Conservation (phyloP, 2,888 invertebrate genomes). For the Caenorhabditis sp. region DNA sequence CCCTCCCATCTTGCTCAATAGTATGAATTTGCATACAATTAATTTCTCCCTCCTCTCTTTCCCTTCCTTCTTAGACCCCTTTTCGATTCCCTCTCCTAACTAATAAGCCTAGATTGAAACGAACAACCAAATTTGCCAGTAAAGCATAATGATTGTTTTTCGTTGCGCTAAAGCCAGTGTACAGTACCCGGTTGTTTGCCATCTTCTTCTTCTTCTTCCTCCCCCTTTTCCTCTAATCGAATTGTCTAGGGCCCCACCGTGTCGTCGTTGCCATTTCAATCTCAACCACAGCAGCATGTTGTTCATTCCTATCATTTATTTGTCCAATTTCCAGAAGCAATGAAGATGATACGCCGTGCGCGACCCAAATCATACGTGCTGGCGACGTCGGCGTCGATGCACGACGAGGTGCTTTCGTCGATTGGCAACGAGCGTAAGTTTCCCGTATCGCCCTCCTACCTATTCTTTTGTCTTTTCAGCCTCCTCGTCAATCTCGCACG, state of each 20-base stretch:
- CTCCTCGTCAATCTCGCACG: slow-evolving; percentile 52
- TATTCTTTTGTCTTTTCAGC: slow-evolving; percentile 17
- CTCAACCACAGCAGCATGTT: no score
- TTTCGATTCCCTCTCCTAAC: neutral
- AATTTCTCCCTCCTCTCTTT: slow-evolving; percentile 4
- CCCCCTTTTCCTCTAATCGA: no score
- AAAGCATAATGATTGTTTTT: no score
- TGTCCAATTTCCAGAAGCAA: slow-evolving; percentile 58
- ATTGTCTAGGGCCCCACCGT: no score
- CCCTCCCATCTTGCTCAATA: slow-evolving; percentile 7
- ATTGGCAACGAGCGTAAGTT: slow-evolving; percentile 59
- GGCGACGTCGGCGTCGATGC: slow-evolving; percentile 66
- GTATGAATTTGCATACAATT: slow-evolving; percentile 31
- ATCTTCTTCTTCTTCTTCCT: no score
- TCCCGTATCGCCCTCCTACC: no score
- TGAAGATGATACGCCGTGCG: slow-evolving; percentile 66
- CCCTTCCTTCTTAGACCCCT: neutral
- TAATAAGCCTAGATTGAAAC: no score
- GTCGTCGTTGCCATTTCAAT: no score
- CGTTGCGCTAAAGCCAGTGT: no score
- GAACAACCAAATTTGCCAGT: no score
- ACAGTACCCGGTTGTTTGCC: no score
- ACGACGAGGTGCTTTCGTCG: slow-evolving; percentile 53
- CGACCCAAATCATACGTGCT: slow-evolving; percentile 71
- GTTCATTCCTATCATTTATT: neutral